Evolutionary conservation across 2,797 vertebrate genomes (phyloP), one percentile per base, ranked within the genome.

Genomic region (Orestias chungarensis): DNA sequence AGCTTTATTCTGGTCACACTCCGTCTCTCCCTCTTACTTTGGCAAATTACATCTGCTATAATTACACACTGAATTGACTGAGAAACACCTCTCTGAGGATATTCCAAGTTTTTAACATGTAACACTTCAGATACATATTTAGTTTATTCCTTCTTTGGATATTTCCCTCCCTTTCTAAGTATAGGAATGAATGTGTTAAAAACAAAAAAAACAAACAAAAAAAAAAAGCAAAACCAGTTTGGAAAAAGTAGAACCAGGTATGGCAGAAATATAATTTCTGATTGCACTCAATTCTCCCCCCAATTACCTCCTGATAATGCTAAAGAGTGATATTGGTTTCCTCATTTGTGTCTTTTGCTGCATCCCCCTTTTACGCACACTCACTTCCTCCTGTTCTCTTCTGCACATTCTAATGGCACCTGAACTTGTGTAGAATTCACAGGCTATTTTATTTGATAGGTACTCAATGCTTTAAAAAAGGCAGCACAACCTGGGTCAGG

Each of bases 221-320:
- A n/a, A n/a, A n/a, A n/a, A n/a, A n/a, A n/a, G n/a, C n/a, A n/a
- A n/a, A n/a, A n/a, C n/a, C n/a, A 89, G 90, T 92, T 87, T 78
- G 68, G 85, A 64, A 11, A 42, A 42, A 42, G 59, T 12, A 79
- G 77, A 62, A 15, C 76, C 73, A 73, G 80, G 76, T 82, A 81
- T 87, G 87, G 88, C 83, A 82, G 86, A 80, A 86, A 69, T 80
- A 74, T 80, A 81, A 85, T 81, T 74, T 82, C 72, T 52, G 80
- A 71, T 80, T 73, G 65, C 25, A 15, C 62, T 17, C 74, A 70
- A 70, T 87, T 92, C 85, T 86, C 73, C 82, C 84, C 80, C 93
- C 87, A 87, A 77, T 93, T 92, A 90, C 78, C 72, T 81, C 85
- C 81, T 91, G 88, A 93, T 88, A 88, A 92, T 88, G 81, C 74